phyloP scores from a whole-genome alignment of 2,888 invertebrate species.

The Orthosia gracilis region DNA sequence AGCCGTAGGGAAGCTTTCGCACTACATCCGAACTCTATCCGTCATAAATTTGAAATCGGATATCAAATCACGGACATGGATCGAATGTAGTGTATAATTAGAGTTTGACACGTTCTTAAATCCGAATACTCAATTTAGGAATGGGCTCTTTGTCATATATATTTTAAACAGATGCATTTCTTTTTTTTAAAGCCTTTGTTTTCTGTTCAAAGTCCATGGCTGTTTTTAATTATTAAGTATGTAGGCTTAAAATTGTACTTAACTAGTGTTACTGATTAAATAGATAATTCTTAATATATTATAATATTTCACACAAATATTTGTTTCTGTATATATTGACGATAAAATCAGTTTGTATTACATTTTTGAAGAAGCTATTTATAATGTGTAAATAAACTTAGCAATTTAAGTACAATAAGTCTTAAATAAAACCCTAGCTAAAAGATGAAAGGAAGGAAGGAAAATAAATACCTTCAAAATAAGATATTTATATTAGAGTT shows the following conservation, averaged over 20 bases:
- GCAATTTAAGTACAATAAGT: slow-evolving; percentile 9
- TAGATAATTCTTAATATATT: too few species aligned
- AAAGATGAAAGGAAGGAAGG: slow-evolving; percentile 1
- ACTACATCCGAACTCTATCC: too few species aligned
- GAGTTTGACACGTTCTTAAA: too few species aligned
- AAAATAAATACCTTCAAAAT: background rate
- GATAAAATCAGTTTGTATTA: background rate
- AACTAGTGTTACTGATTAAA: background rate
- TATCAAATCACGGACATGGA: too few species aligned
- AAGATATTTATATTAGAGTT: slow-evolving; percentile 17
- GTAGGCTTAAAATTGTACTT: background rate
- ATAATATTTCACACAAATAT: too few species aligned
- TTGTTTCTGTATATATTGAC: background rate
- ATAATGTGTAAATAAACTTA: background rate
- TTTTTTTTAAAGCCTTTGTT: background rate
- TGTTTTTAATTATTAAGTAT: slow-evolving; percentile 9
- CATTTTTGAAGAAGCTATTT: background rate
- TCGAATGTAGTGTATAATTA: too few species aligned
- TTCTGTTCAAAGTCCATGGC: background rate
- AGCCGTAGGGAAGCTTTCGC: too few species aligned
- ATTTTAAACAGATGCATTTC: background rate
- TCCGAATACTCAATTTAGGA: too few species aligned
- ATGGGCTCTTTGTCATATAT: too few species aligned
- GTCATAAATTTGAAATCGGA: too few species aligned
- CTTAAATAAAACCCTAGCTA: background rate